These are phyloP conservation scores for Patella pellucida DNA, from an alignment of 2,888 invertebrate genomes.

Conservation along the genomic window DNA sequence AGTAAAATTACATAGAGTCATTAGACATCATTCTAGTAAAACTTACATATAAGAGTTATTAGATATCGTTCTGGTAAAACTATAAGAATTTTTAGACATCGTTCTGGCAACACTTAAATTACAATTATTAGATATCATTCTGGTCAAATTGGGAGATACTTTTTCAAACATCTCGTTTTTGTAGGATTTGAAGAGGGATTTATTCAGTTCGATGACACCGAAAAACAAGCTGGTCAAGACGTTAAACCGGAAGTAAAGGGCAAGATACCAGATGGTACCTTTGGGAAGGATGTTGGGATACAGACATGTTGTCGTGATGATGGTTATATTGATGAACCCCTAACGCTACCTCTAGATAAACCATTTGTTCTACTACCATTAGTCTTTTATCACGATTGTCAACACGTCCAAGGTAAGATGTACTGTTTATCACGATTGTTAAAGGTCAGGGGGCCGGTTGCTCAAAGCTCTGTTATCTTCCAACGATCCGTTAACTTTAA, in stretches of 20 bases:
- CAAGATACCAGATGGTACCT: conserved; percentile 16
- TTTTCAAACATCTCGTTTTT: background rate
- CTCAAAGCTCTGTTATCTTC: too few species aligned
- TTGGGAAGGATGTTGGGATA: conserved; percentile 10
- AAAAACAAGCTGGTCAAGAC: background rate
- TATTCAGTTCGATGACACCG: conserved; percentile 13
- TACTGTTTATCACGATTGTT: too few species aligned
- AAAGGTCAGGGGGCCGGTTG: too few species aligned
- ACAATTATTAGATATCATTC: too few species aligned
- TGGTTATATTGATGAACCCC: background rate
- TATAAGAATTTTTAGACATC: too few species aligned
- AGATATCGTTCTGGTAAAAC: too few species aligned
- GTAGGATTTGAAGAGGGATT: conserved; percentile 18
- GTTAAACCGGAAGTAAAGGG: background rate
- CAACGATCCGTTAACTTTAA: too few species aligned
- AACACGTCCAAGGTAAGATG: background rate
- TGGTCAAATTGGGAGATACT: too few species aligned
- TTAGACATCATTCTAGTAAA: too few species aligned
- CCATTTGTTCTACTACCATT: conserved; percentile 15
- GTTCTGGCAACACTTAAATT: too few species aligned
- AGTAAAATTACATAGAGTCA: too few species aligned
- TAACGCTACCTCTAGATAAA: conserved; percentile 2
- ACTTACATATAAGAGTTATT: too few species aligned
- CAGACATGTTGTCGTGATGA: conserved; percentile 20
- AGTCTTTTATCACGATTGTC: background rate